Percentiles rank a stretch among this genome's conserved stretches.
phyloP scores from a whole-genome alignment of 2,797 vertebrate species.

The Phalanger gymnotis region DNA sequence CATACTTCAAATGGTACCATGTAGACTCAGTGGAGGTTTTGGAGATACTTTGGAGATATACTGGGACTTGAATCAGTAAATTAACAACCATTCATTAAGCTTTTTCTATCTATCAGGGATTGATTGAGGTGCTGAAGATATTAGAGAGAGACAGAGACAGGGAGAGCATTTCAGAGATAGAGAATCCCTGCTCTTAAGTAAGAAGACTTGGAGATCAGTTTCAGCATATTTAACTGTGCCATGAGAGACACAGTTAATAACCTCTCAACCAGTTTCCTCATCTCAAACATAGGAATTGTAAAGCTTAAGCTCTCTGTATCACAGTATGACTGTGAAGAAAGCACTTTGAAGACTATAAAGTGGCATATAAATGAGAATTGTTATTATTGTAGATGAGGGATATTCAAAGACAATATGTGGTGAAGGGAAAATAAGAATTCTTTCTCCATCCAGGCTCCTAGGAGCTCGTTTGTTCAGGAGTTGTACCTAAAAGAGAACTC shows the following conservation, averaged over 20 bases:
- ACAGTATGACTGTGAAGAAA: neutral
- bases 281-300: neutral
- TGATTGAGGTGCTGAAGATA: neutral
- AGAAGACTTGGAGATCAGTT: neutral
- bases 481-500: neutral
- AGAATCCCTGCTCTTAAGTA: neutral
- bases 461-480: neutral
- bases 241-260: neutral
- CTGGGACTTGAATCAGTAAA: neutral
- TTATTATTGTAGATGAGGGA: neutral
- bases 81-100: neutral
- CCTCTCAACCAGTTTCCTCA: neutral
- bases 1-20: neutral
- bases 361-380: neutral
- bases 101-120: neutral
- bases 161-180: neutral
- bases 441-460: neutral
- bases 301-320: neutral
- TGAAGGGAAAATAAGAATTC: neutral
- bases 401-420: neutral
- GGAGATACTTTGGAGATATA: neutral
- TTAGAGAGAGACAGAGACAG: neutral
- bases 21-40: neutral
- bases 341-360: neutral
- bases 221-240: neutral